Conservation (phyloP, 2,888 invertebrate species). For the Aproaerema taeniolella region DNA sequence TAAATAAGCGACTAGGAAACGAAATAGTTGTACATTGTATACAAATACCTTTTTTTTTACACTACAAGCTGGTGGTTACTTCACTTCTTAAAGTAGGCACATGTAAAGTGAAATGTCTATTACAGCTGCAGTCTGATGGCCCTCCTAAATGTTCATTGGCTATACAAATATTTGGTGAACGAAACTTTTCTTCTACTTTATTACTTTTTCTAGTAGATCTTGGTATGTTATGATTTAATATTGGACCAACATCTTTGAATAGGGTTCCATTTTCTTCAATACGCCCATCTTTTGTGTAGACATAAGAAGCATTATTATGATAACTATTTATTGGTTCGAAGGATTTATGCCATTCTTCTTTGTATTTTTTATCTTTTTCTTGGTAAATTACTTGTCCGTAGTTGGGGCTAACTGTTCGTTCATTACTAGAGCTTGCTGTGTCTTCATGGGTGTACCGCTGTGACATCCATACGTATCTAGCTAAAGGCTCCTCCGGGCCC, state of each 20-base stretch:
- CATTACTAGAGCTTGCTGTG: slow-evolving; percentile 42
- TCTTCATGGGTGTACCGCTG: slow-evolving; percentile 53
- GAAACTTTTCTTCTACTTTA: slow-evolving; percentile 44
- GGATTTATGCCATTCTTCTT: slow-evolving; percentile 47
- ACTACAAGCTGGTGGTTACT: slow-evolving; percentile 57
- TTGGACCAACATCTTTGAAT: slow-evolving; percentile 32
- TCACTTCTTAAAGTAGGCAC: slow-evolving; percentile 60
- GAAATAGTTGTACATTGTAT: slow-evolving; percentile 34
- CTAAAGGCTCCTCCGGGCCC: slow-evolving; percentile 70
- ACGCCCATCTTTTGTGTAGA: slow-evolving; percentile 38
- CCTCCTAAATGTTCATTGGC: slow-evolving; percentile 57
- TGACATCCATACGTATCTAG: slow-evolving; percentile 69
- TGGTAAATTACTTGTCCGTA: slow-evolving; percentile 47
- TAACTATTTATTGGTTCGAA: neutral
- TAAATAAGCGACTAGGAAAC: slow-evolving; percentile 53
- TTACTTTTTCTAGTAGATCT: slow-evolving; percentile 44
- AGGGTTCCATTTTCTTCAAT: slow-evolving; percentile 28
- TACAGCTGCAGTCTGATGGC: slow-evolving; percentile 56
- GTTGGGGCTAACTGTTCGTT: slow-evolving; percentile 19
- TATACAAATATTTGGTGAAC: slow-evolving; percentile 65
- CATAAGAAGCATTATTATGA: slow-evolving; percentile 31
- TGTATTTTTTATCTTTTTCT: slow-evolving; percentile 42
- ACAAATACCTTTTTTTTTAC: slow-evolving; percentile 16
- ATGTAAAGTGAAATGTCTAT: slow-evolving; percentile 64
- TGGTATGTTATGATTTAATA: slow-evolving; percentile 42